These are phyloP conservation scores for Lepus townsendii DNA, from an alignment of 2,797 vertebrate genomes.

Conservation along the genomic window DNA sequence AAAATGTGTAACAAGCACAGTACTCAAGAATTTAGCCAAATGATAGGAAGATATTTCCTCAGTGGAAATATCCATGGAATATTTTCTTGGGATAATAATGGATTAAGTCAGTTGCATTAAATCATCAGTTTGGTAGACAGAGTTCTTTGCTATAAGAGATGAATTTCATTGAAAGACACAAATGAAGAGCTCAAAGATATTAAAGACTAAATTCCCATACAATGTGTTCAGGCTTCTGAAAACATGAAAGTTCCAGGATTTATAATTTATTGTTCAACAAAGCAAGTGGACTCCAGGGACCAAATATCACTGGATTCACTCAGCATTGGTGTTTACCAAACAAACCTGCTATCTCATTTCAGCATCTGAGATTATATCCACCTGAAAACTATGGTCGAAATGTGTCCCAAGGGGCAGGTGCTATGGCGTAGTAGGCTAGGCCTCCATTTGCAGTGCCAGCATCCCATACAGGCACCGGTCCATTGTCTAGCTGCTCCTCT, in stretches of 20 bases:
- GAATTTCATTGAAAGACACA: conserved; percentile 48
- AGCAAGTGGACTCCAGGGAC: conserved; percentile 32
- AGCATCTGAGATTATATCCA: conserved; percentile 54
- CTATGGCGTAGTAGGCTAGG: too few relatives aligned
- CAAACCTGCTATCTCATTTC: conserved; percentile 59
- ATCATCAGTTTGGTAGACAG: background rate
- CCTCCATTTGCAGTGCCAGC: too few relatives aligned
- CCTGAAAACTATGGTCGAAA: background rate
- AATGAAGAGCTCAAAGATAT: conserved; percentile 46
- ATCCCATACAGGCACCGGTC: too few relatives aligned
- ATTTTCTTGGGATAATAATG: conserved; percentile 49
- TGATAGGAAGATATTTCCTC: conserved; percentile 44
- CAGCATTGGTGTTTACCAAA: conserved; percentile 32
- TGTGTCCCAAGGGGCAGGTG: background rate
- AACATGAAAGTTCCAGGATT: conserved; percentile 26
- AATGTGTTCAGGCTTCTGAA: conserved; percentile 42
- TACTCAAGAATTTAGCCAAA: conserved; percentile 40
- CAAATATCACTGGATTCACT: conserved; percentile 52
- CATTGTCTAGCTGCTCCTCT: too few relatives aligned
- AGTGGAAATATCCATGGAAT: conserved; percentile 24
- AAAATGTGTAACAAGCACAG: conserved; percentile 46
- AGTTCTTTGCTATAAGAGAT: conserved; percentile 46
- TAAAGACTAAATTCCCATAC: conserved; percentile 58
- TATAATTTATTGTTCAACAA: conserved; percentile 60
- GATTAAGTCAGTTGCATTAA: conserved; percentile 54